Evolutionary conservation across 2,797 vertebrate species (phyloP).

Genomic region (Betta splendens): DNA sequence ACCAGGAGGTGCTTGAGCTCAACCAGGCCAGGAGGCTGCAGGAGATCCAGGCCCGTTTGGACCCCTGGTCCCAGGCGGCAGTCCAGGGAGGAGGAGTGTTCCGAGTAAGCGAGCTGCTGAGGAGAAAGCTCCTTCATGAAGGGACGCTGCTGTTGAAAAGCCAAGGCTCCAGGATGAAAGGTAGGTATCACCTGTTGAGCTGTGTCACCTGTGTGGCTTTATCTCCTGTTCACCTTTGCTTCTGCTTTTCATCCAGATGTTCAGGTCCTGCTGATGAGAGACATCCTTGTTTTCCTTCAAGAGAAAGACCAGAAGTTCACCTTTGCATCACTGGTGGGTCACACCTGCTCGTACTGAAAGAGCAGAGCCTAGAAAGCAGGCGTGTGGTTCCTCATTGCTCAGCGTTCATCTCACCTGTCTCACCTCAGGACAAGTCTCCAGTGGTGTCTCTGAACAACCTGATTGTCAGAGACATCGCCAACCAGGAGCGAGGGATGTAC

Average conservation of each 20-base stretch:
- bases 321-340: constrained; percentile 89
- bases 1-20: constrained; percentile 86
- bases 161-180: constrained; percentile 88
- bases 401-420: constrained; percentile 6
- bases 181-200: constrained; percentile 55
- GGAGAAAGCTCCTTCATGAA: constrained; percentile 88
- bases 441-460: constrained; percentile 89
- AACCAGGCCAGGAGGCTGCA: constrained; percentile 87
- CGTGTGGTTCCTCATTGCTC: not conserved
- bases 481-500: constrained; percentile 96
- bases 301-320: constrained; percentile 93
- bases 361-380: too few relatives aligned
- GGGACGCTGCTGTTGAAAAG: constrained; percentile 90
- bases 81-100: constrained; percentile 80
- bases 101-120: constrained; percentile 85
- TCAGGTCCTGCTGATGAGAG: constrained; percentile 87
- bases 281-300: constrained; percentile 76
- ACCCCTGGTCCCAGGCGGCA: constrained; percentile 81
- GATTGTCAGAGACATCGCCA: constrained; percentile 93
- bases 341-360: not conserved
- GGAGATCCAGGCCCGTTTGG: constrained; percentile 87
- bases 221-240: not conserved
- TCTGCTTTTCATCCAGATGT: constrained; percentile 79
- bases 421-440: constrained; percentile 87
- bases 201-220: not conserved